A percentile compares a stretch with the other conserved stretches of the same genome.
Conservation (phyloP, 2,888 invertebrate genomes). For the Folsomia manolachei region DNA sequence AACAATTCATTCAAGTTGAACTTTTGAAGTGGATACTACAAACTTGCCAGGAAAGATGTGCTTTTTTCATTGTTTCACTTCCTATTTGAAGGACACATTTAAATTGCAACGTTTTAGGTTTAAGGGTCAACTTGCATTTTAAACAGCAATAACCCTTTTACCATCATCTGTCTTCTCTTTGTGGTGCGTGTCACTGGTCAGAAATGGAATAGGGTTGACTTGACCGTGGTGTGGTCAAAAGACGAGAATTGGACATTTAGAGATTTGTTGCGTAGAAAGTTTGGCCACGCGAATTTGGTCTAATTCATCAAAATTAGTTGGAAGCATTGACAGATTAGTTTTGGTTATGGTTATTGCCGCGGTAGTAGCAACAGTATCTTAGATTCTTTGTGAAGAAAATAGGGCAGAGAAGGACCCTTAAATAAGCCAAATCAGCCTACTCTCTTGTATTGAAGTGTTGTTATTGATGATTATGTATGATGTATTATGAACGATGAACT, state of each 20-base stretch:
- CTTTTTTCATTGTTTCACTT: background rate
- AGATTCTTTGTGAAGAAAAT: no score
- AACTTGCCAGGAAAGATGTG: background rate
- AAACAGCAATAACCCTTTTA: background rate
- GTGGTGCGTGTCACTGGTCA: no score
- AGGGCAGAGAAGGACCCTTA: no score
- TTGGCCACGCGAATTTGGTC: background rate
- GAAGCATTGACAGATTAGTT: background rate
- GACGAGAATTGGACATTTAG: background rate
- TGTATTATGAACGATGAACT: conserved; percentile 11
- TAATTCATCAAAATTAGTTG: background rate
- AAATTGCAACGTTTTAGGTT: background rate
- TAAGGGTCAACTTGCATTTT: no score
- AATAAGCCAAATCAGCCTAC: no score
- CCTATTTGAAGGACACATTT: no score
- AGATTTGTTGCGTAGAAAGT: background rate
- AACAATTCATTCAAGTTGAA: background rate
- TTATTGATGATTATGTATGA: conserved; percentile 29
- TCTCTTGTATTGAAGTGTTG: conserved; percentile 8
- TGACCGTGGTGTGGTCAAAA: background rate
- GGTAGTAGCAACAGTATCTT: no score
- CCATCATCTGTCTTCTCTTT: background rate
- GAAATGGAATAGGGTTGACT: background rate
- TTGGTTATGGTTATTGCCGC: background rate
- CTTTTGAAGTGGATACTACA: background rate